Conservation (phyloP, 2,797 vertebrate species). For the Halcyon badia region DNA sequence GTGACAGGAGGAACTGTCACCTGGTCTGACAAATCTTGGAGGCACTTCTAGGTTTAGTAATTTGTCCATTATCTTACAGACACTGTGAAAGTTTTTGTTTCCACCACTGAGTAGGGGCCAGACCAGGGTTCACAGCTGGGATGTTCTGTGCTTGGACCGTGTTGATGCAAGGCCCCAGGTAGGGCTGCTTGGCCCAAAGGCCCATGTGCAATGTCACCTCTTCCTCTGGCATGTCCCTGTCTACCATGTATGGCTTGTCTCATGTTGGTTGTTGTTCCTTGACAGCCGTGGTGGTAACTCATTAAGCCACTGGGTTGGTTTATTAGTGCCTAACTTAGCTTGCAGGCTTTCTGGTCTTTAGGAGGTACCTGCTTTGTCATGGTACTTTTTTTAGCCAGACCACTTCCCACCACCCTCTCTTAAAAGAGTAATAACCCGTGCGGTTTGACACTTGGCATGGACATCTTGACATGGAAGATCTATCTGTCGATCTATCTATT, state of each 20-base stretch:
- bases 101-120: too few relatives aligned
- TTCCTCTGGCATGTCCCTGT: fast-evolving
- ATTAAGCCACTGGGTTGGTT: not conserved
- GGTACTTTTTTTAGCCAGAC: not conserved
- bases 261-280: fast-evolving
- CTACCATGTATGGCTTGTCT: not conserved
- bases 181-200: not conserved
- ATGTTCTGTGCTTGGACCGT: too few relatives aligned
- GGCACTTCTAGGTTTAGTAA: too few relatives aligned
- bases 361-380: not conserved
- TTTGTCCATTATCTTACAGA: too few relatives aligned
- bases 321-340: fast-evolving
- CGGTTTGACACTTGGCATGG: not conserved
- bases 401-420: not conserved
- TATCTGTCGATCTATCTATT: not conserved
- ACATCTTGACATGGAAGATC: not conserved
- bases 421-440: fast-evolving
- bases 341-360: not conserved
- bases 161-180: not conserved
- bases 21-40: too few relatives aligned
- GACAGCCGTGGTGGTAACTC: not conserved
- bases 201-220: not conserved
- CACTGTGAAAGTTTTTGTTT: too few relatives aligned
- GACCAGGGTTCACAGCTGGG: too few relatives aligned
- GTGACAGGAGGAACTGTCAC: too few relatives aligned